Evolutionary conservation across 2,797 vertebrate genomes (phyloP), one percentile per base, ranked within the genome.

Genomic region (Enteromius fasciolatus): DNA sequence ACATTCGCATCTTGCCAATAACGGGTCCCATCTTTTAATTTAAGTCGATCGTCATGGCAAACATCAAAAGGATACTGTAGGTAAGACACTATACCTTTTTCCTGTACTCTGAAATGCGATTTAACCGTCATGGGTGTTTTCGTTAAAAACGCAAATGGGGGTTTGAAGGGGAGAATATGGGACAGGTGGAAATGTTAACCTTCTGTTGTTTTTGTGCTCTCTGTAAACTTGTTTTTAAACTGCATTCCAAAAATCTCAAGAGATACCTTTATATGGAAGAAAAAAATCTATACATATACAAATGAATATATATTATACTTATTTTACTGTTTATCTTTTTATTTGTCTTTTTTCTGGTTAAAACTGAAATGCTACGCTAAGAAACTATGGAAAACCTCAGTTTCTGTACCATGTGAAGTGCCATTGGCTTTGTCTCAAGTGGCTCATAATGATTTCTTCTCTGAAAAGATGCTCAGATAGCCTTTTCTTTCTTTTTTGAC

Each of bases 141-240:
- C 3, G 3, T 70, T 4, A 20, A 48, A 81, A 86, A 67, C 73
- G 59, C 64, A 84, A 33, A 79, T 70, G 88, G 79, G 86, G 89
- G 87, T 86, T 14, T 41, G 39, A 41, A 90, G 87, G 84, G 87
- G 88, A 83, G 88, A 88, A 87, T 76, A 80, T 76, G 82, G 90
- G 93, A 91, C 92, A 93, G 93, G 92, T 90, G 94, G 92, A 92
- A 88, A 81, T 89, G 92, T 94, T 94, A 93, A 94, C 92, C 91
- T 87, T 90, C 83, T 87, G 76, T 88, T 90, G 85, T 93, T 85
- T 92, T 84, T 90, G 83, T 84, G 81, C 69, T 84, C 57, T 89
- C 76, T 89, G 79, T 41, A 83, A 86, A 86, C 85, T 79, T 85
- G 78, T 80, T 88, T 90, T 86, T 86, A 80, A 87, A 87, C 80